A percentile compares a stretch with the other conserved stretches of the same genome.
Conservation (phyloP, 1,140 invertebrate species). For the Nylanderia fulva region DNA sequence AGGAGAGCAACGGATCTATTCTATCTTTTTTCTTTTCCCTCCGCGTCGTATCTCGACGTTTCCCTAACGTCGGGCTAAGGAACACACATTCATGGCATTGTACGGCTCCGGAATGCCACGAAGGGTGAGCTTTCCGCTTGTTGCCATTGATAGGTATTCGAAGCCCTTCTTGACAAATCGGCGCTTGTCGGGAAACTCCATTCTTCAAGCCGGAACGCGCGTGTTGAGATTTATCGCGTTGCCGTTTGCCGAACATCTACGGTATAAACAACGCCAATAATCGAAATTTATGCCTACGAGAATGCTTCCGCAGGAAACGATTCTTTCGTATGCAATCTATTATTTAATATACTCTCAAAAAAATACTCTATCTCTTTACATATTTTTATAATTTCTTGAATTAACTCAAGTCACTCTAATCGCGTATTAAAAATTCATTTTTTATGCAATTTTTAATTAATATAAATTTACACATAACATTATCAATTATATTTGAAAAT, state of each 20-base stretch:
- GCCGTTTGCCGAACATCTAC: slow-evolving; percentile 74
- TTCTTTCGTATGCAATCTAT: neutral
- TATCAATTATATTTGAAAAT: neutral
- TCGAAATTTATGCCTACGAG: slow-evolving; percentile 75
- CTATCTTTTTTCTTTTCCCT: slow-evolving; percentile 10
- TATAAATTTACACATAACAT: neutral
- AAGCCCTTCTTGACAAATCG: slow-evolving; percentile 85
- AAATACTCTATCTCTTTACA: neutral
- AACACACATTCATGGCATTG: slow-evolving; percentile 79
- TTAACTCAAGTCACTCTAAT: neutral
- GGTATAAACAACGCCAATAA: slow-evolving; percentile 80
- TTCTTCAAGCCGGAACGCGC: slow-evolving; percentile 78
- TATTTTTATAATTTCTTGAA: neutral
- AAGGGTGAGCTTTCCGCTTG: slow-evolving; percentile 83
- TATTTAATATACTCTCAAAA: neutral
- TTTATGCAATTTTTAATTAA: neutral
- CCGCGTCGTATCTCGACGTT: slow-evolving; percentile 49
- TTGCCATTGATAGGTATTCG: slow-evolving; percentile 83
- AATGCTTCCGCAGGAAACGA: slow-evolving; percentile 44
- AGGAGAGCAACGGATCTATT: slow-evolving; percentile 65
- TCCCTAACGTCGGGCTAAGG: slow-evolving; percentile 73
- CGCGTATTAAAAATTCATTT: neutral
- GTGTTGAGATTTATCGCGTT: slow-evolving; percentile 80
- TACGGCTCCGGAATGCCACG: slow-evolving; percentile 73
- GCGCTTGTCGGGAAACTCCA: slow-evolving; percentile 82